phyloP scores from a whole-genome alignment of 2,113 vertebrate species.

The Neopipo cinnamomea region DNA sequence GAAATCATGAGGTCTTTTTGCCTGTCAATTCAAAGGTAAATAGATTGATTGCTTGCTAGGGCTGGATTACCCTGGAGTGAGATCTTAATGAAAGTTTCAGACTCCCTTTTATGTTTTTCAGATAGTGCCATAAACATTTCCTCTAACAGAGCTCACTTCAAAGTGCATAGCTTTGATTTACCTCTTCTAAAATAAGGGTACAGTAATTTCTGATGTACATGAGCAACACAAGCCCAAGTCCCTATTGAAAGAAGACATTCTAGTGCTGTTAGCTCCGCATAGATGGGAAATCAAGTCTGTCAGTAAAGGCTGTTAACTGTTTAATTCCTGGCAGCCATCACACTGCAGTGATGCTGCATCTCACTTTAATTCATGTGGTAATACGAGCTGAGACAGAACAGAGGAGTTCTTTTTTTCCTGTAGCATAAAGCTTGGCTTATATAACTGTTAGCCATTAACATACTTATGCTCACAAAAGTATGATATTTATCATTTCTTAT shows the following conservation, averaged over 20 bases:
- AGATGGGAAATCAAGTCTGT: neutral
- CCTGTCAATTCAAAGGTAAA: neutral
- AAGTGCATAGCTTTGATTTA: constrained; percentile 19
- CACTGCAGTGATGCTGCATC: neutral
- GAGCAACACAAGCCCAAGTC: neutral
- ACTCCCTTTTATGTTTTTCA: neutral
- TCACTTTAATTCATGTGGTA: neutral
- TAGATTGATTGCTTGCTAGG: neutral
- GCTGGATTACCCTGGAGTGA: neutral
- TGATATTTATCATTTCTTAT: neutral
- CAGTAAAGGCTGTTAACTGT: neutral
- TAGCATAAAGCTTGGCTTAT: neutral
- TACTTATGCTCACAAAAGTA: neutral
- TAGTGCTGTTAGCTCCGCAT: neutral
- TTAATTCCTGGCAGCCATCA: neutral
- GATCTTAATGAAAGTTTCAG: neutral
- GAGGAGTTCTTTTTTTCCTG: neutral
- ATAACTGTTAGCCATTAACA: neutral
- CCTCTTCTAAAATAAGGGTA: neutral
- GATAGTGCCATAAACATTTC: neutral
- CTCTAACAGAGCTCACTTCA: neutral
- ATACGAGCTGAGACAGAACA: neutral
- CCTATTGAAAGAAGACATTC: neutral
- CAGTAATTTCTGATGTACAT: neutral
- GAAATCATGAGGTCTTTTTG: neutral